phyloP scores from a whole-genome alignment of 2,888 invertebrate species.

The Dryomyza anilis region DNA sequence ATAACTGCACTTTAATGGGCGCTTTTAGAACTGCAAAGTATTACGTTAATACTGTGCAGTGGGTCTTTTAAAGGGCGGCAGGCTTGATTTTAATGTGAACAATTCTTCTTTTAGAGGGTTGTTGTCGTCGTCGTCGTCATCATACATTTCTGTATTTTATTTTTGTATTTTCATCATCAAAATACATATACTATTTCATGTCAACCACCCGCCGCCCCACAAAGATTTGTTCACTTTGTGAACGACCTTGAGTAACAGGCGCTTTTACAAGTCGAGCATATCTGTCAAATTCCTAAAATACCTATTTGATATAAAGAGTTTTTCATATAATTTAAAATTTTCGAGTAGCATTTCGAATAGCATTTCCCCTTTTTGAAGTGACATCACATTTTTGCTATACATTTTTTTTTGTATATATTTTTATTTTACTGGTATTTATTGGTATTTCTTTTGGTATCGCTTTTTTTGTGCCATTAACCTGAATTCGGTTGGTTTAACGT shows the following conservation, averaged over 20 bases:
- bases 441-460: not conserved
- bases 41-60: not conserved
- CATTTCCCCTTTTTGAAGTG: no score
- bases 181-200: no score
- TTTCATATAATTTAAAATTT: not conserved
- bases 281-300: not conserved
- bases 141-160: not conserved
- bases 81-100: no score
- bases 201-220: not conserved
- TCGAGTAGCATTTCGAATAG: not conserved
- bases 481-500: not conserved
- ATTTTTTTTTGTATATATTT: not conserved
- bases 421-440: not conserved
- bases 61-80: no score
- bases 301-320: not conserved
- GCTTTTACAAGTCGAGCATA: not conserved
- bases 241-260: conserved; percentile 35
- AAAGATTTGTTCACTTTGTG: conserved; percentile 26
- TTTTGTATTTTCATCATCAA: not conserved
- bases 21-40: conserved; percentile 30
- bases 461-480: not conserved
- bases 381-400: not conserved
- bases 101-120: no score
- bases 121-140: not conserved
- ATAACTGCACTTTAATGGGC: conserved; percentile 46